These are phyloP conservation scores for Gymnocheta viridis DNA, from an alignment of 2,888 invertebrate genomes.

Conservation along the genomic window DNA sequence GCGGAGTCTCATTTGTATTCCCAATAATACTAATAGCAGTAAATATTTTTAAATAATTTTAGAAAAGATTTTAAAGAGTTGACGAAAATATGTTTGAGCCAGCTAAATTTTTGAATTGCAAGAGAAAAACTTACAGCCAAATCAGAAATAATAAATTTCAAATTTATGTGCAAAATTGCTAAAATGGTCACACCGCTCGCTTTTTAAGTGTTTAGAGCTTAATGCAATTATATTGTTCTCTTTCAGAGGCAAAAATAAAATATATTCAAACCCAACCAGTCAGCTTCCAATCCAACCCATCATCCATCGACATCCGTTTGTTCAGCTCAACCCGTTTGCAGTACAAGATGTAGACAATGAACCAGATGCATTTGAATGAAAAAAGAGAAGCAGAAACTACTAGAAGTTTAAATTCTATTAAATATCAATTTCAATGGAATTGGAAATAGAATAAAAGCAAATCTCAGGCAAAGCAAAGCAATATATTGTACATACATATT, in stretches of 20 bases:
- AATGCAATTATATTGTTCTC: conserved; percentile 32
- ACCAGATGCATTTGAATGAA: neutral
- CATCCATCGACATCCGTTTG: neutral
- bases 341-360: neutral
- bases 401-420: conserved; percentile 36
- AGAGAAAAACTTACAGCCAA: too few species aligned
- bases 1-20: too few species aligned
- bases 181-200: neutral
- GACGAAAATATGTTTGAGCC: too few species aligned
- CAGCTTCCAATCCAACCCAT: conserved; percentile 1
- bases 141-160: too few species aligned
- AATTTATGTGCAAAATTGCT: neutral
- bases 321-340: neutral
- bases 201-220: neutral
- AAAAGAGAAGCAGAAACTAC: neutral
- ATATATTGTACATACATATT: neutral
- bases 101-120: too few species aligned
- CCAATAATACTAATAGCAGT: too few species aligned
- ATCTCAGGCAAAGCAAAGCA: conserved; percentile 20
- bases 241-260: neutral
- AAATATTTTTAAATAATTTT: too few species aligned
- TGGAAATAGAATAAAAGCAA: conserved; percentile 27
- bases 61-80: too few species aligned
- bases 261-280: neutral
- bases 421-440: conserved; percentile 51